A percentile compares a stretch with the other conserved stretches of the same genome.
These are phyloP conservation scores for Atta cephalotes DNA, from an alignment of 1,140 invertebrate species.

Conservation along the genomic window DNA sequence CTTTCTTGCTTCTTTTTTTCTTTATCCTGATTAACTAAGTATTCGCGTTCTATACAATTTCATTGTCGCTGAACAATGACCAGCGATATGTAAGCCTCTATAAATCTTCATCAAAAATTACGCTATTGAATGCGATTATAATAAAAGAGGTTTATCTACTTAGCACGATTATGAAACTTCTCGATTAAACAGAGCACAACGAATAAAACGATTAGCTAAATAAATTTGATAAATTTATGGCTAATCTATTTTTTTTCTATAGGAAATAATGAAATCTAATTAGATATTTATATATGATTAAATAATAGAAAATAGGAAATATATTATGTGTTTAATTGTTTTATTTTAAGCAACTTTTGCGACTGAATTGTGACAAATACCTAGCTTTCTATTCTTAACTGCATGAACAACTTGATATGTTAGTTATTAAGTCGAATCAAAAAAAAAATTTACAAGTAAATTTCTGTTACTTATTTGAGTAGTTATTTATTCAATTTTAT, in stretches of 20 bases:
- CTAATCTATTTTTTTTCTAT: not conserved
- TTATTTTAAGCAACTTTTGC: too few species aligned
- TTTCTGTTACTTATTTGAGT: too few species aligned
- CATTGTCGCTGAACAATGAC: not conserved
- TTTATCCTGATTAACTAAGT: not conserved
- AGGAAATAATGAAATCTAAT: not conserved
- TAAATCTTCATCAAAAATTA: slow-evolving; percentile 5
- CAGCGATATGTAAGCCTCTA: not conserved
- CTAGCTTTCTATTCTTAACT: too few species aligned
- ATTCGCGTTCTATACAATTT: slow-evolving; percentile 24
- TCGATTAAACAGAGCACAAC: not conserved
- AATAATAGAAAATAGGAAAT: too few species aligned
- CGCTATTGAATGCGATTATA: not conserved
- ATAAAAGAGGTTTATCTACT: not conserved
- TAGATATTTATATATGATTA: too few species aligned
- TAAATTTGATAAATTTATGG: not conserved
- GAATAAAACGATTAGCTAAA: not conserved
- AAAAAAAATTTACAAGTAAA: too few species aligned
- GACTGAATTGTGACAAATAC: too few species aligned
- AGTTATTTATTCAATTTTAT: too few species aligned
- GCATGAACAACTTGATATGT: too few species aligned
- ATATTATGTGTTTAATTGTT: too few species aligned
- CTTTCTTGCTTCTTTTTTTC: not conserved
- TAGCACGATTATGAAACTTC: not conserved
- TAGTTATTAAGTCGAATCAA: too few species aligned